phyloP scores from a whole-genome alignment of 2,113 vertebrate genomes.

The Oncorhynchus clarkii region DNA sequence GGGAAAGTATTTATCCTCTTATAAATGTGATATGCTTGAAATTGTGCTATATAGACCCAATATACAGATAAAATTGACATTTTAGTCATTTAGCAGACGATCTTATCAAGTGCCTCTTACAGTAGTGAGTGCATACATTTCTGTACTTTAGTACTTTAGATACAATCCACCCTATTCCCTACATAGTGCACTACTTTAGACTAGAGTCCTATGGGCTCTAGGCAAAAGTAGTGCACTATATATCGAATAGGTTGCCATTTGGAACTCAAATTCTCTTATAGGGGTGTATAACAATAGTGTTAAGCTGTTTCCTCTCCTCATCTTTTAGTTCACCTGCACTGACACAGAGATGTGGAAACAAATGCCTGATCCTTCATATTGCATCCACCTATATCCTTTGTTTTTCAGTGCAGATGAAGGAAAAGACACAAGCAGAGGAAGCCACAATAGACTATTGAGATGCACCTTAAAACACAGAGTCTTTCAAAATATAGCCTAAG shows the following conservation, averaged over 20 bases:
- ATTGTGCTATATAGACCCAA: no score
- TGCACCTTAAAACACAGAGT: slow-evolving; percentile 14
- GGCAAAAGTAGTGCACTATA: no score
- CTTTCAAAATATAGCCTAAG: slow-evolving; percentile 28
- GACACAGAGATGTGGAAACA: not conserved
- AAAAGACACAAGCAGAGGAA: not conserved
- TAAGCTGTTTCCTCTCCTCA: not conserved
- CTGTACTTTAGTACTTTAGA: not conserved
- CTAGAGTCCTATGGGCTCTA: no score
- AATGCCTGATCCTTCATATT: not conserved
- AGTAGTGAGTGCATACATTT: no score
- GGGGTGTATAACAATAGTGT: no score
- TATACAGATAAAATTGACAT: not conserved
- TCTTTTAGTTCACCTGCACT: not conserved
- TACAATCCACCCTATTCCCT: not conserved
- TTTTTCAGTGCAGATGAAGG: not conserved
- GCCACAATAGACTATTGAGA: not conserved
- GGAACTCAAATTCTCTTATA: no score
- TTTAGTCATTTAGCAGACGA: no score
- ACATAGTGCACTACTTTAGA: no score
- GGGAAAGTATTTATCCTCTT: not conserved
- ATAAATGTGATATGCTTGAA: not conserved
- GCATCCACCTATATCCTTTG: not conserved
- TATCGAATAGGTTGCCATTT: not conserved
- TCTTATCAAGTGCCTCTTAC: no score